Evolutionary conservation across 2,888 invertebrate genomes (phyloP), one percentile per base, ranked within the genome.

Genomic region (Gastrophysa polygoni): DNA sequence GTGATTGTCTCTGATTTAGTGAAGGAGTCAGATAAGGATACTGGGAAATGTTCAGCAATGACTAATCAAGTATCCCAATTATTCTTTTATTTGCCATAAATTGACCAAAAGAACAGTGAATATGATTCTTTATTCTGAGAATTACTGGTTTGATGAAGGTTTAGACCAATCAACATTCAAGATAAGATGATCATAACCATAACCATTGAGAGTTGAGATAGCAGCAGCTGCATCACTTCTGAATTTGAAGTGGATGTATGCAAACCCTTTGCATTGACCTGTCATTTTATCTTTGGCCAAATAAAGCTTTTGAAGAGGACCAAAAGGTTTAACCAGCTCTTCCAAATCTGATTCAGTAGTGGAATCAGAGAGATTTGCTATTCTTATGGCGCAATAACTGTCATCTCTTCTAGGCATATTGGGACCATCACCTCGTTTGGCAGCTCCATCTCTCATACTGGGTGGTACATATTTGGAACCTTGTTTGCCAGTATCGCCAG

Each of bases 91-190:
- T n/a, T n/a, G n/a, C n/a, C n/a, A n/a, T n/a, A n/a, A n/a, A n/a
- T n/a, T n/a, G n/a, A n/a, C n/a, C n/a, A n/a, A n/a, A 24, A 24
- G 7, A 24, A 24, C 24, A 24, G 24, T 24, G 24, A 7, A 24
- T 3, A 7, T 24, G 7, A 24, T 24, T 24, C 7, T 24, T 7
- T 5, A 24, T 24, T 24, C 4, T 1, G 1, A 38, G 1, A 38
- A 38, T 38, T 11, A 38, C 38, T 38, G 38, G 14, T 59, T 66
- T 50, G 61, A 4, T 43, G 52, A 43, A 2, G 93, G 93, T 79
- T 96, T 98, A 0, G 98, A 97, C 98, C 98, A 98, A 83, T 98
- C 98, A n/a, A 98, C 99, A 81, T 90, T 95, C 57, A 99, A 85
- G 81, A 99, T 99, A 72, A 99, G 88, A 84, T 99, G 98, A 83